These are phyloP conservation scores for Hirtodrosophila duncani DNA, from an alignment of 2,888 invertebrate genomes.

Conservation along the genomic window DNA sequence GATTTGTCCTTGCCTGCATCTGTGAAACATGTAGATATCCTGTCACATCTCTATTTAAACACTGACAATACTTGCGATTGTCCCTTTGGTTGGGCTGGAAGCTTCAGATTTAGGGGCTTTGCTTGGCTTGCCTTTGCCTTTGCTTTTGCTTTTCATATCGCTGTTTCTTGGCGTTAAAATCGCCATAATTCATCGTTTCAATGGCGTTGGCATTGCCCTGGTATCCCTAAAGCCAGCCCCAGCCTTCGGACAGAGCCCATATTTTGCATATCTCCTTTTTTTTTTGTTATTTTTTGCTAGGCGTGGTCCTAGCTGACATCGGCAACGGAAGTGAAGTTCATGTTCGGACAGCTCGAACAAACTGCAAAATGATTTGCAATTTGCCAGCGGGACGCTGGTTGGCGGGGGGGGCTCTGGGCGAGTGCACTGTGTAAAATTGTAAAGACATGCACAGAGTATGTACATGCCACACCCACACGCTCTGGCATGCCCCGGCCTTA, in stretches of 20 bases:
- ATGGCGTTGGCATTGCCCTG: slow-evolving; percentile 42
- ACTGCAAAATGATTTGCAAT: slow-evolving; percentile 52
- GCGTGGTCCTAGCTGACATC: slow-evolving; percentile 3
- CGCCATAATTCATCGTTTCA: slow-evolving; percentile 69
- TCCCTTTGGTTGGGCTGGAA: no score
- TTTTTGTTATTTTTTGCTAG: neutral
- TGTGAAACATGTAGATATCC: no score
- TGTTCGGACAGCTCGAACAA: slow-evolving; percentile 41
- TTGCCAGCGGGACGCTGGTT: slow-evolving; percentile 40
- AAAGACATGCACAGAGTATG: no score
- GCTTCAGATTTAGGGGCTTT: no score
- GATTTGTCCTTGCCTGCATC: no score
- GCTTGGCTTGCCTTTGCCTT: no score
- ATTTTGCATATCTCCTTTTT: neutral
- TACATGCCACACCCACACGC: slow-evolving; percentile 10
- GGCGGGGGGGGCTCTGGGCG: neutral
- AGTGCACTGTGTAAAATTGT: no score
- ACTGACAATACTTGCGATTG: no score
- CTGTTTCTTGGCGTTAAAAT: slow-evolving; percentile 61
- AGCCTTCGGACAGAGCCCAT: slow-evolving; percentile 3
- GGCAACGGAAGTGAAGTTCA: slow-evolving; percentile 54
- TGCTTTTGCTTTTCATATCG: no score
- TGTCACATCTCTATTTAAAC: no score
- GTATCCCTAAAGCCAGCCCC: slow-evolving; percentile 4
- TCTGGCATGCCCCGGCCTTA: neutral